phyloP scores from a whole-genome alignment of 2,797 vertebrate genomes.

The Remorina albescens region DNA sequence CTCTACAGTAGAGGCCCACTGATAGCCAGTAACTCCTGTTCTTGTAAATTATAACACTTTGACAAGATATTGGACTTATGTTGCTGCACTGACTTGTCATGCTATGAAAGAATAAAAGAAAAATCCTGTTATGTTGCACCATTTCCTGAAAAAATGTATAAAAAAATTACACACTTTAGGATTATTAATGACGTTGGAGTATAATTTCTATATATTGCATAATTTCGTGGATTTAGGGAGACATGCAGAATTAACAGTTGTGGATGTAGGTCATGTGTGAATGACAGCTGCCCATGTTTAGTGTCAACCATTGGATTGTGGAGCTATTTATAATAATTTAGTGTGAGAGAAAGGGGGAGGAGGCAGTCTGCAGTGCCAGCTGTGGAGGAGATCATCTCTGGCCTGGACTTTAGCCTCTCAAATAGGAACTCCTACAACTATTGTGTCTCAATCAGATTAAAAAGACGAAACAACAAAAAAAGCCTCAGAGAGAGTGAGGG shows the following conservation, averaged over 20 bases:
- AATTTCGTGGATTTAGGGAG: constrained; percentile 2
- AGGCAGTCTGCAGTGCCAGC: constrained; percentile 67
- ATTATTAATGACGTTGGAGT: background rate
- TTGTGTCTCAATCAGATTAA: constrained; percentile 80
- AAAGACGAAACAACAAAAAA: constrained; percentile 54
- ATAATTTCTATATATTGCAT: background rate
- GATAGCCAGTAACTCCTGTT: background rate
- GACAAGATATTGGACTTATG: background rate
- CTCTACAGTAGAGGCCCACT: background rate
- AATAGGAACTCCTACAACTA: constrained; percentile 74
- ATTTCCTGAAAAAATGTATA: too few relatives aligned
- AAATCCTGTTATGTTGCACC: constrained; percentile 16
- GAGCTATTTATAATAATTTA: constrained; percentile 44
- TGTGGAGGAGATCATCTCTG: constrained; percentile 81
- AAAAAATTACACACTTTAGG: background rate
- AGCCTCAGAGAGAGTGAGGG: constrained; percentile 17
- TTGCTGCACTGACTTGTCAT: background rate
- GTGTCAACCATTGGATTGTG: constrained; percentile 25
- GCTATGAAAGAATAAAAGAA: background rate
- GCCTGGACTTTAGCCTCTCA: constrained; percentile 63
- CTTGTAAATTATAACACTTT: background rate
- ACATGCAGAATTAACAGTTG: background rate
- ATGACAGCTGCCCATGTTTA: constrained; percentile 24
- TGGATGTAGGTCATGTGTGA: constrained; percentile 1
- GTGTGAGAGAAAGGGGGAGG: constrained; percentile 25